Conservation (phyloP, 1,140 invertebrate species). For the Aphaenogaster rudis region DNA sequence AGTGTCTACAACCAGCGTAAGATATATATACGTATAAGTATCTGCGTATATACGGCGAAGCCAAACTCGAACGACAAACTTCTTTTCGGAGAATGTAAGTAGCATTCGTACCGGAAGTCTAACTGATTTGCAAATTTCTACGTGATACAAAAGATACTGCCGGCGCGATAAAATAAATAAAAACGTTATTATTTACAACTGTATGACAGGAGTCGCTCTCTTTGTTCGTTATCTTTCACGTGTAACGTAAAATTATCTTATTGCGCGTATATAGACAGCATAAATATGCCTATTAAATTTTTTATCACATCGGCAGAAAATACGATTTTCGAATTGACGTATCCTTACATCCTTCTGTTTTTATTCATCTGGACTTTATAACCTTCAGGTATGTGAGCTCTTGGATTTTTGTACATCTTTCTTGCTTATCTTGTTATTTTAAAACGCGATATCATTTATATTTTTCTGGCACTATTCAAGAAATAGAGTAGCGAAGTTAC, state of each 20-base stretch:
- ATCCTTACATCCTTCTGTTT: not conserved
- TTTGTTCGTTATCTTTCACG: not conserved
- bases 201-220: not conserved
- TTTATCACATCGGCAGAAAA: not conserved
- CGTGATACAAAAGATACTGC: slow-evolving; percentile 7
- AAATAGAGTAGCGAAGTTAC: slow-evolving; percentile 4
- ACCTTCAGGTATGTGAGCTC: not conserved
- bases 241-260: not conserved
- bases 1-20: slow-evolving; percentile 45
- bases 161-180: slow-evolving; percentile 29
- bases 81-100: not conserved
- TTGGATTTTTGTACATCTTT: not conserved
- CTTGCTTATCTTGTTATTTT: not conserved
- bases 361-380: not conserved
- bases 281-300: not conserved
- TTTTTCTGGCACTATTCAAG: not conserved
- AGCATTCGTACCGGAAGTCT: not conserved
- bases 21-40: not conserved
- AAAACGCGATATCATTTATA: not conserved
- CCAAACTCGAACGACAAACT: slow-evolving; percentile 36
- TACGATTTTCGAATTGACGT: not conserved
- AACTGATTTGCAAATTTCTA: not conserved
- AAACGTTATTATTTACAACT: slow-evolving; percentile 50
- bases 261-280: slow-evolving; percentile 2
- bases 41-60: slow-evolving; percentile 19